Evolutionary conservation across 1,140 invertebrate species (phyloP).

Genomic region (Agraylea sexmaculata): DNA sequence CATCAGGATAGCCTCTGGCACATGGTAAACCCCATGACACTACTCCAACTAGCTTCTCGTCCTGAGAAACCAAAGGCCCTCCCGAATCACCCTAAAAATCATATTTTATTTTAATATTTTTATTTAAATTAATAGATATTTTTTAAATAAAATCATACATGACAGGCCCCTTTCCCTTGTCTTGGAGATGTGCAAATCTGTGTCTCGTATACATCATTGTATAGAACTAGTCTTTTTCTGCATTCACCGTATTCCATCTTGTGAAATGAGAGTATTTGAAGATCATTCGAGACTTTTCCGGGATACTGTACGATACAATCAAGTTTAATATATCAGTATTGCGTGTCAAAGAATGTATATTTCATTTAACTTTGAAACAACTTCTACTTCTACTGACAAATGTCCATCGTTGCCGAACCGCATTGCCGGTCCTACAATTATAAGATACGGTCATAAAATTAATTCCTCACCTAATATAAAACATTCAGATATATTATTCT

Average conservation of each 20-base stretch:
- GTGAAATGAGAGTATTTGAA: constrained; percentile 11
- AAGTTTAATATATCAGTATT: not conserved
- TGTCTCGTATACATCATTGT: constrained; percentile 24
- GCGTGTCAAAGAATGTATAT: not conserved
- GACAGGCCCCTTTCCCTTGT: constrained; percentile 43
- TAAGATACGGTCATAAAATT: too few species aligned
- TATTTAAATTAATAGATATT: too few species aligned
- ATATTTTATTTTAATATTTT: not conserved
- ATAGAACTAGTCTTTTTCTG: not conserved
- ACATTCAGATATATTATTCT: too few species aligned
- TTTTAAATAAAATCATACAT: constrained; percentile 36
- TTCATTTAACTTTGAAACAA: too few species aligned
- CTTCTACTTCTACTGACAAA: too few species aligned
- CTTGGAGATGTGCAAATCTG: constrained; percentile 45
- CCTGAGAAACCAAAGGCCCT: constrained; percentile 30
- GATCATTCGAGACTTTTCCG: constrained; percentile 8
- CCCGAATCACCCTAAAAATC: constrained; percentile 34
- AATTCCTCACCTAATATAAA: too few species aligned
- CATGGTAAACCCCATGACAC: constrained; percentile 48
- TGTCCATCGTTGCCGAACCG: too few species aligned
- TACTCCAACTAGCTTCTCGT: constrained; percentile 35
- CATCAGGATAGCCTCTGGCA: constrained; percentile 44
- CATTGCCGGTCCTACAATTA: too few species aligned
- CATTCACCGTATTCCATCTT: constrained; percentile 11
- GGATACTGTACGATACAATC: too few species aligned